These are phyloP conservation scores for Eurypyga helias DNA, from an alignment of 2,113 vertebrate genomes.

Conservation along the genomic window DNA sequence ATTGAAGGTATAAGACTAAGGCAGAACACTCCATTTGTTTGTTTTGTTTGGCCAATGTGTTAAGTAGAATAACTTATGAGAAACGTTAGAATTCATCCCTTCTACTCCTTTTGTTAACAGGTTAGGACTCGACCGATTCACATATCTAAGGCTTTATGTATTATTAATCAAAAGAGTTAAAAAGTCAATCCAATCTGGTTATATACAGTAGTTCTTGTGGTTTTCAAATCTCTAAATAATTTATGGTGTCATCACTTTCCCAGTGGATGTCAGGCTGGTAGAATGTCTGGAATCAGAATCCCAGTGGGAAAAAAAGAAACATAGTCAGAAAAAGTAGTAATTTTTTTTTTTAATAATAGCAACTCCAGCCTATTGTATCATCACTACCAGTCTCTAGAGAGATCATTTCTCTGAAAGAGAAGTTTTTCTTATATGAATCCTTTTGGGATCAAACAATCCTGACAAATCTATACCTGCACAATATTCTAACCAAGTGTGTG, in stretches of 20 bases:
- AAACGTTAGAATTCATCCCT: slow-evolving; percentile 68
- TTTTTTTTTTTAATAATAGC: slow-evolving; percentile 73
- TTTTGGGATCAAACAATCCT: slow-evolving; percentile 53
- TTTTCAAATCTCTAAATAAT: slow-evolving; percentile 84
- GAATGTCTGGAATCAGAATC: slow-evolving; percentile 75
- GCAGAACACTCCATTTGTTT: slow-evolving; percentile 56
- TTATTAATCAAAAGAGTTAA: slow-evolving; percentile 85
- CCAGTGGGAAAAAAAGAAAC: slow-evolving; percentile 67
- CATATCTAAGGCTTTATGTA: slow-evolving; percentile 71
- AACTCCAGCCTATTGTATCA: slow-evolving; percentile 61
- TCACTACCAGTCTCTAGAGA: slow-evolving; percentile 42
- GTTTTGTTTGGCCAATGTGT: slow-evolving; percentile 63
- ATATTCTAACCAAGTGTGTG: background rate
- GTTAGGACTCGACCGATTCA: slow-evolving; percentile 75
- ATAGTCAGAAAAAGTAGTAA: slow-evolving; percentile 45
- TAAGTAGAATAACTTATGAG: slow-evolving; percentile 74
- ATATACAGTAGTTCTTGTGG: slow-evolving; percentile 78
- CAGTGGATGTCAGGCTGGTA: slow-evolving; percentile 74
- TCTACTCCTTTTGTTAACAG: slow-evolving; percentile 72
- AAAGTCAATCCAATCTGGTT: slow-evolving; percentile 84
- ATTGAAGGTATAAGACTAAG: slow-evolving; percentile 56
- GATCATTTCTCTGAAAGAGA: slow-evolving; percentile 47
- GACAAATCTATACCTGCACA: slow-evolving; percentile 9
- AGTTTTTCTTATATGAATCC: slow-evolving; percentile 21
- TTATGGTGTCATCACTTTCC: slow-evolving; percentile 78